Evolutionary conservation across 1,140 invertebrate species (phyloP).

Genomic region (Elysia chlorotica): DNA sequence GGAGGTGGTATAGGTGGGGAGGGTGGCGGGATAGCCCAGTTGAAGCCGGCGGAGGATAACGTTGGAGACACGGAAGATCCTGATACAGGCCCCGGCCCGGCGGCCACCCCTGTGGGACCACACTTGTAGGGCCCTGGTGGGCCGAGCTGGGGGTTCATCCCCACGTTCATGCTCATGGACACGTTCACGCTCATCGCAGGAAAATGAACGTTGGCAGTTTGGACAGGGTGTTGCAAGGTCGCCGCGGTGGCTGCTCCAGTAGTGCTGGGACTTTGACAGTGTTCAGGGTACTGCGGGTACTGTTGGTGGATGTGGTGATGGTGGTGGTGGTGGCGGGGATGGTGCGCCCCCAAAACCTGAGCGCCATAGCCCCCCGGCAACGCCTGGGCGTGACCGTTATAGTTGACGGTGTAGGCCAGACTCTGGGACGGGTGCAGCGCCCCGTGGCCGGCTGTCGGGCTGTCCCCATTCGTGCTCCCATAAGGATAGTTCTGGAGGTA

Average conservation of each 20-base stretch:
- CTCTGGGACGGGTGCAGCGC: neutral
- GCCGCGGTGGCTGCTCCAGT: no score
- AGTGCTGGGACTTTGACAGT: slow-evolving; percentile 24
- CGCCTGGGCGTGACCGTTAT: slow-evolving; percentile 47
- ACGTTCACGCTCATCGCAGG: slow-evolving; percentile 94
- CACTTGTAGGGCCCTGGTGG: slow-evolving; percentile 42
- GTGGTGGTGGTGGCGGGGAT: slow-evolving; percentile 13
- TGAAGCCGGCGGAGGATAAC: no score
- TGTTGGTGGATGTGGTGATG: slow-evolving; percentile 7
- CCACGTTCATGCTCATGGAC: slow-evolving; percentile 97
- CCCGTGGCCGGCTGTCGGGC: no score
- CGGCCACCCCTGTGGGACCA: neutral
- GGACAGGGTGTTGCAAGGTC: slow-evolving; percentile 24
- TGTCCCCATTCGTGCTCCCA: no score
- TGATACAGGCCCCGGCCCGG: slow-evolving; percentile 24
- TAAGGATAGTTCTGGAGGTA: slow-evolving; percentile 7
- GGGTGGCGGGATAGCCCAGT: slow-evolving; percentile 38
- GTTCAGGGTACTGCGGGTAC: slow-evolving; percentile 40
- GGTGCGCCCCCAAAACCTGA: slow-evolving; percentile 2
- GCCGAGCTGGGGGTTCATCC: slow-evolving; percentile 66
- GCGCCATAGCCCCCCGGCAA: slow-evolving; percentile 17
- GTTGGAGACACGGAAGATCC: no score
- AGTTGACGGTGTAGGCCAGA: slow-evolving; percentile 57
- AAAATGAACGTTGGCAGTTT: slow-evolving; percentile 63
- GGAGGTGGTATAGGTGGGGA: slow-evolving; percentile 31